phyloP scores from a whole-genome alignment of 2,113 vertebrate species.

The Corvus hawaiiensis region DNA sequence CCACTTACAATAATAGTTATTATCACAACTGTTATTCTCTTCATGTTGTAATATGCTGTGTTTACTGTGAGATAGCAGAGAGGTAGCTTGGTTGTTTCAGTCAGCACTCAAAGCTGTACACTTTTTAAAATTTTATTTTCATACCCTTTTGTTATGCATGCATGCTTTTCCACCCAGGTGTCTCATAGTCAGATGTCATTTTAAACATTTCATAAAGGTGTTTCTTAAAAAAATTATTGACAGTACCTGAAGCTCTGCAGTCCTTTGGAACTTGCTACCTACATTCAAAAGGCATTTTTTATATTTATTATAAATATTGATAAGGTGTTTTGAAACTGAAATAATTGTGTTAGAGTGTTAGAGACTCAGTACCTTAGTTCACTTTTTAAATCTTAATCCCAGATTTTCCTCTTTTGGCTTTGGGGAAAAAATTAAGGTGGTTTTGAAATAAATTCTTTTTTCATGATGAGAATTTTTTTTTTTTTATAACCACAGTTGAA shows the following conservation, averaged over 20 bases:
- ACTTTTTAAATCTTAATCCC: neutral
- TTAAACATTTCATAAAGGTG: neutral
- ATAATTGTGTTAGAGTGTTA: neutral
- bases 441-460: neutral
- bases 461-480: neutral
- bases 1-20: neutral
- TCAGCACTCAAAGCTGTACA: neutral
- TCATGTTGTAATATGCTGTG: neutral
- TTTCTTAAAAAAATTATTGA: neutral
- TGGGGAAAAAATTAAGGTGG: neutral
- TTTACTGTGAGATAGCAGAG: neutral
- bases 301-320: neutral
- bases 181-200: neutral
- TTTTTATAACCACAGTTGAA: neutral
- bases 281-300: neutral
- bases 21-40: neutral
- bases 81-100: neutral
- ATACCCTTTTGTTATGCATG: neutral
- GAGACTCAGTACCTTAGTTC: neutral
- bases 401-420: neutral
- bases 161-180: neutral
- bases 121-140: neutral
- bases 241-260: neutral
- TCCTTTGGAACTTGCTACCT: neutral
- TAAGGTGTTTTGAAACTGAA: neutral